Conservation (phyloP, 2,888 invertebrate genomes). For the Temnothorax unifasciatus region DNA sequence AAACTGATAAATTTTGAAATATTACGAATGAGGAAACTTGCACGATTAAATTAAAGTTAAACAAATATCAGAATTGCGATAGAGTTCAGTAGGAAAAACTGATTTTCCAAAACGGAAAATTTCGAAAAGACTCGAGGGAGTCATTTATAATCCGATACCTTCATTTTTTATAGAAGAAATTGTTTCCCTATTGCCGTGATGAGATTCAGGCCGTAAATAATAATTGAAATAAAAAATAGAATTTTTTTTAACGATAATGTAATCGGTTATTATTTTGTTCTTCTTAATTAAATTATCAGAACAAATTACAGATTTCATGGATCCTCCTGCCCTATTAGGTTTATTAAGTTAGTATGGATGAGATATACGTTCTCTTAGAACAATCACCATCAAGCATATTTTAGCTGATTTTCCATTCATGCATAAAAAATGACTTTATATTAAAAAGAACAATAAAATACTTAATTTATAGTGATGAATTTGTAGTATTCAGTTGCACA, state of each 20-base stretch:
- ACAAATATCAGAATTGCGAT: background rate
- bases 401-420: conserved; percentile 36
- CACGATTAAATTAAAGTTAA: background rate
- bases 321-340: conserved; percentile 60
- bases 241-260: conserved; percentile 64
- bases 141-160: conserved; percentile 37
- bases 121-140: background rate
- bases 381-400: background rate
- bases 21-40: background rate
- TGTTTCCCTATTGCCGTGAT: conserved; percentile 56
- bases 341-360: no score
- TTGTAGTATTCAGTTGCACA: no score
- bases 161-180: conserved; percentile 49
- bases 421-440: no score
- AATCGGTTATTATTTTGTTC: conserved; percentile 45
- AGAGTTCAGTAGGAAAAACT: background rate
- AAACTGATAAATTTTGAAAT: conserved; percentile 2
- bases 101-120: conserved; percentile 6
- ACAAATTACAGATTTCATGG: conserved; percentile 56
- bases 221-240: conserved; percentile 65
- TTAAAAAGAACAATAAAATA: no score
- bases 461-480: no score
- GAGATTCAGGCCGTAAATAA: conserved; percentile 57
- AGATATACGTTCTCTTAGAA: no score
- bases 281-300: conserved; percentile 56